Evolutionary conservation across 1,140 invertebrate genomes (phyloP).

Genomic region (Rhynchophorus ferrugineus): DNA sequence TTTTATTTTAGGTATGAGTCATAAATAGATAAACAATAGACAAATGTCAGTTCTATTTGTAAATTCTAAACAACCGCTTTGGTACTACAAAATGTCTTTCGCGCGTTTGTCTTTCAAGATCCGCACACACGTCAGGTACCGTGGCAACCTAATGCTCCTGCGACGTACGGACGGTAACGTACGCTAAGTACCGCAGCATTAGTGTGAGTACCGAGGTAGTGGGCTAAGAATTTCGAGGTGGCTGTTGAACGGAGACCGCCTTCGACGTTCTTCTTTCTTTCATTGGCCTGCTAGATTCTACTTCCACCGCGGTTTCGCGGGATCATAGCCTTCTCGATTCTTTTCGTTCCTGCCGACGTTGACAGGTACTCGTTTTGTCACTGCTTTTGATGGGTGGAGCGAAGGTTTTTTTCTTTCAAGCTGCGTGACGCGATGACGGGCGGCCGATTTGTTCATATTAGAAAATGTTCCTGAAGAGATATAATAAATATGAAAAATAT

Average conservation of each 20-base stretch:
- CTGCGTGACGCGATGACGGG: too few relatives aligned
- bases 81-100: background rate
- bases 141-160: constrained; percentile 6
- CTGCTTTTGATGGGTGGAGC: constrained; percentile 21
- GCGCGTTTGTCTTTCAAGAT: background rate
- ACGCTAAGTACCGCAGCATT: constrained; percentile 15
- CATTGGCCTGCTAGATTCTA: constrained; percentile 21
- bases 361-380: constrained; percentile 21
- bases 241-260: constrained; percentile 18
- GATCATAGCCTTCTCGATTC: constrained; percentile 9
- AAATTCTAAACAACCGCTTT: background rate
- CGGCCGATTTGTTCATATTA: background rate
- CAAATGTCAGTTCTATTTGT: background rate
- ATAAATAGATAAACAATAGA: too few relatives aligned
- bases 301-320: constrained; percentile 17
- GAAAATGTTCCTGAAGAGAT: too few relatives aligned
- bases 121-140: constrained; percentile 10
- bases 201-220: constrained; percentile 17
- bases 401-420: constrained; percentile 1
- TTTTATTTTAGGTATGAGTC: too few relatives aligned
- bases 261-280: constrained; percentile 18
- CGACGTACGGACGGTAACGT: constrained; percentile 10
- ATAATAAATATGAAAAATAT: too few relatives aligned
- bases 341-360: constrained; percentile 13
- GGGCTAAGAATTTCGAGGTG: constrained; percentile 18